Evolutionary conservation across 1,140 invertebrate genomes (phyloP), one percentile per base, ranked within the genome.

Genomic region (Leguminivora glycinivorella): DNA sequence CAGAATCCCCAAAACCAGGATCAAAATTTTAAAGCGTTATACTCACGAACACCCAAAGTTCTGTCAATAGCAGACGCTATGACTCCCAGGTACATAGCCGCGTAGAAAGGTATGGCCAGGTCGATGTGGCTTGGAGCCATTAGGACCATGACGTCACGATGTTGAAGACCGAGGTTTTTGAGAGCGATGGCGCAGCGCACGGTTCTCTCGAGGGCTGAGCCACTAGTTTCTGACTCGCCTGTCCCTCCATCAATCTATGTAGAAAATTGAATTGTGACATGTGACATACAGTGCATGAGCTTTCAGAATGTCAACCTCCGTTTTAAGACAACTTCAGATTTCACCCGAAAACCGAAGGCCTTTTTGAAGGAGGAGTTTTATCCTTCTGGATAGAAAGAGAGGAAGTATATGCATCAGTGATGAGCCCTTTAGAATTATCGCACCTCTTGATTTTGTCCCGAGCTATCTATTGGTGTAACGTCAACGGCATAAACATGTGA

Each of bases 201-300:
- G 0, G 78, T 74, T 58, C 85, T 80, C 56, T 84, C 74, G 43
- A 83, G 79, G 4, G 90, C 88, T 56, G 83, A 76, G 4, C 66
- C 75, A 66, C 81, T 91, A 1, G 88, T 92, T 68, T 92, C 89
- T 31, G 84, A 72, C 43, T 87, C 74, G 0, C 84, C 86, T 0
- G 91, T 92, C 1, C 72, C 76, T 19, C 80, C 87, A 68, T 93
- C 90, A 0, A 93, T 85, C 93, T 93, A n/a, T 4, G 12, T 31
- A 40, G 12, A 9, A 6, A 6, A 40, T 10, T 9, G 12, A 1
- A 31, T 31, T 31, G 29, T 4, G 29, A 31, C 29, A 3, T 31
- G 3, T 31, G 3, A 31, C 29, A 31, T 31, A 31, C 3, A 31
- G 3, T 31, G 29, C 3, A 31, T 4, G 29, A 31, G 29, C 7